Evolutionary conservation across 23 tunicate genomes (phyloP), one percentile per base, ranked within the genome.

Genomic region (Ascidia mentula): DNA sequence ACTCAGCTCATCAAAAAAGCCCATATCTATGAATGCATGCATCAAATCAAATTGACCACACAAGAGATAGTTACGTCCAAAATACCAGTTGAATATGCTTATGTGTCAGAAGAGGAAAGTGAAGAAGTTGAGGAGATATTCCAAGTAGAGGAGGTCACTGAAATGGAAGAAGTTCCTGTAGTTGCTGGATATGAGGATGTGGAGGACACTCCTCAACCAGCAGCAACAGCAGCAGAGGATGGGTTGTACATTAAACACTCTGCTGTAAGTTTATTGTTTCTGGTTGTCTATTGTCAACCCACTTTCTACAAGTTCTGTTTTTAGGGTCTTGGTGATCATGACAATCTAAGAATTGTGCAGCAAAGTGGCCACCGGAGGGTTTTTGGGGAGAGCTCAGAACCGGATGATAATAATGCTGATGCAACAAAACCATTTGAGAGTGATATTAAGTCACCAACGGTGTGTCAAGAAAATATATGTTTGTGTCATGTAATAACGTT

Each of bases 21-120:
- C 28, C 82, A 81, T 35, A 38, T 86, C 37, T 91, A 80, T 73
- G 91, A 91, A 34, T 82, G 91, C 59, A 91, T 86, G 90, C 77
- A 53, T 53, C 76, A 82, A 59, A 36, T 91, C 0, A 77, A 86
- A 34, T 53, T 18, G 26, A 34, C 72, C 20, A 72, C 73, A 6
- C 90, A 85, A 40, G 34, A 65, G 9, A 28, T 91, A 22, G 90
- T 86, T 18, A 32, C 32, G 26, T 69, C 77, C 18, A 81, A 86
- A 78, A 78, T 91, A 17, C 97, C 97, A 26, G 82, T 65, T 32
- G 87, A 85, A 39, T 89, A 81, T 71, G 79, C 46, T 6, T 86
- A 80, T 61, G 83, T 79, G 28, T 86, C 80, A 12, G 97, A 91
- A 8, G 96, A 90, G 32, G 86, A 82, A 34, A 78, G 74, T 17